phyloP scores from a whole-genome alignment of 2,797 vertebrate species.

The Diceros bicornis region DNA sequence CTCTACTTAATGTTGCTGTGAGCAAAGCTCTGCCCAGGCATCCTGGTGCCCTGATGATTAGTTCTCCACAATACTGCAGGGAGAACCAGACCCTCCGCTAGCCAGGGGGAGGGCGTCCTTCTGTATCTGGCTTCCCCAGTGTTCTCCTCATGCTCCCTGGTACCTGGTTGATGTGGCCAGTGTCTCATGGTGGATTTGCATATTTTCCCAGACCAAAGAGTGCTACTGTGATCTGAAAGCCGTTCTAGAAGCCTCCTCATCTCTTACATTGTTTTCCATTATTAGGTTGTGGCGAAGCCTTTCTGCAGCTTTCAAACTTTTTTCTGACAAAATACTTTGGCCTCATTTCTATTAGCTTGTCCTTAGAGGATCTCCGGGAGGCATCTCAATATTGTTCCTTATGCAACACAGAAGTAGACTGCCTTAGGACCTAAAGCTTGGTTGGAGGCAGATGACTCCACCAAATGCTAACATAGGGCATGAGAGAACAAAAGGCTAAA shows the following conservation, averaged over 20 bases:
- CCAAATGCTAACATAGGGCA: neutral
- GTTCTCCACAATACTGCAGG: neutral
- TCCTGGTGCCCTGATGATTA: neutral
- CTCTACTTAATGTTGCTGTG: neutral
- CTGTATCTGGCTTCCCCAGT: rapidly evolving
- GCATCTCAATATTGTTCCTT: neutral
- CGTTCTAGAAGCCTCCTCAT: neutral
- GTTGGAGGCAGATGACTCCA: neutral
- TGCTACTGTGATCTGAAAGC: neutral
- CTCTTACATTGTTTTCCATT: too few relatives aligned
- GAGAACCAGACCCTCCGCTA: neutral
- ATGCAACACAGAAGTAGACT: neutral
- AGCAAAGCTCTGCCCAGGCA: neutral
- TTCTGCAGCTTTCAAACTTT: neutral
- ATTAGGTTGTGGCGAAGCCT: neutral
- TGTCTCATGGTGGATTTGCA: neutral
- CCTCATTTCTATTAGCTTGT: constrained; percentile 13
- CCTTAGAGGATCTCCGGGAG: neutral
- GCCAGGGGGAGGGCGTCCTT: neutral
- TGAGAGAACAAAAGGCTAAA: neutral
- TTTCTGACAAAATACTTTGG: neutral
- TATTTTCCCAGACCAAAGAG: neutral
- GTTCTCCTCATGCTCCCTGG: rapidly evolving
- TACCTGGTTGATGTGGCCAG: neutral
- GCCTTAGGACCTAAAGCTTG: neutral